phyloP scores from a whole-genome alignment of 2,888 invertebrate genomes.

The Acutogordius australiensis region DNA sequence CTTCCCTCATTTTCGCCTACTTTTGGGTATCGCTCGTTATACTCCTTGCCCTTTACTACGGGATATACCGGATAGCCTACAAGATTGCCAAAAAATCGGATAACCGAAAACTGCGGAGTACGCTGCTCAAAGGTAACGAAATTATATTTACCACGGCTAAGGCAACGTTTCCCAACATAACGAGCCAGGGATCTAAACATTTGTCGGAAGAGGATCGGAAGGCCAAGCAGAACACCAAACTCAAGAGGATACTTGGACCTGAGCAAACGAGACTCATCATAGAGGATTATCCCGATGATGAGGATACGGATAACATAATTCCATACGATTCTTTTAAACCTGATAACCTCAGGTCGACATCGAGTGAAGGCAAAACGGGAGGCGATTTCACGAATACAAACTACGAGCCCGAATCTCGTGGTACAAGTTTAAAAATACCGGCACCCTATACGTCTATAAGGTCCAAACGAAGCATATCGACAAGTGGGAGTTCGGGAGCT shows the following conservation, averaged over 20 bases:
- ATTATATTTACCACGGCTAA: slow-evolving; percentile 1
- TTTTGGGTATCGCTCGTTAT: slow-evolving; percentile 21
- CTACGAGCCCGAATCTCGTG: neutral
- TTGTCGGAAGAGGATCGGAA: neutral
- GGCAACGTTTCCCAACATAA: neutral
- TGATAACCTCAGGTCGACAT: too few species aligned
- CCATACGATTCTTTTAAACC: neutral
- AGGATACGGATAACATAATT: neutral
- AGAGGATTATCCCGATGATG: neutral
- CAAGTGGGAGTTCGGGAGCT: too few species aligned
- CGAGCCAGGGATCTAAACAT: neutral
- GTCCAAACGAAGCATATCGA: too few species aligned
- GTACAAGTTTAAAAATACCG: too few species aligned
- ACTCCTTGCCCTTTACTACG: slow-evolving; percentile 20
- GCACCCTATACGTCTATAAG: too few species aligned
- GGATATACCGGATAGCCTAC: slow-evolving; percentile 14
- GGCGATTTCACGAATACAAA: too few species aligned
- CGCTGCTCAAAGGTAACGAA: neutral
- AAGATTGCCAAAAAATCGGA: slow-evolving; percentile 12
- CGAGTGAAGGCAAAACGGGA: too few species aligned
- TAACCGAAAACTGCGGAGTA: slow-evolving; percentile 1
- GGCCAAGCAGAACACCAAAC: neutral
- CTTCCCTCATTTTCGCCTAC: slow-evolving; percentile 21
- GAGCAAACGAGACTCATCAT: neutral
- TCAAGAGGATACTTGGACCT: neutral